Conservation (phyloP, 2,797 vertebrate genomes). For the Avahi laniger region DNA sequence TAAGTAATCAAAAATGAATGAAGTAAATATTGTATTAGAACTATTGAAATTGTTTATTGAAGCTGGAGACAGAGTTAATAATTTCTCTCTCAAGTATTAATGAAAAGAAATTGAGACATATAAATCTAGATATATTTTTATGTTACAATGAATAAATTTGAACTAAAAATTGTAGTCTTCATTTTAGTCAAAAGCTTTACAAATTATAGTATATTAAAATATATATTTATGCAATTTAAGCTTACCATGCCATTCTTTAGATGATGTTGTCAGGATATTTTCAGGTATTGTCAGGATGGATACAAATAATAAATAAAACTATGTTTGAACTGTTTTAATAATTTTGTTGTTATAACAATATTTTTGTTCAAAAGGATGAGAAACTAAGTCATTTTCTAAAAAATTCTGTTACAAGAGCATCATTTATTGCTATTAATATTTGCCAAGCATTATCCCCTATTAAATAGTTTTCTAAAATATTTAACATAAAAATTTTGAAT, state of each 20-base stretch:
- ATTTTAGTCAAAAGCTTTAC: not conserved
- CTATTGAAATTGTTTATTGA: not conserved
- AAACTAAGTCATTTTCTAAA: not conserved
- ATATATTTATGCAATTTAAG: not conserved
- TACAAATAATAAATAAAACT: not conserved
- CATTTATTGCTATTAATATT: not conserved
- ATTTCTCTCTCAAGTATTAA: not conserved
- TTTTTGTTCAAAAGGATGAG: not conserved
- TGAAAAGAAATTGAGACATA: not conserved
- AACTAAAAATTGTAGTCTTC: not conserved
- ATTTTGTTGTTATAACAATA: not conserved
- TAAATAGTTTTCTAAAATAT: not conserved
- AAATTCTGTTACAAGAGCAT: not conserved
- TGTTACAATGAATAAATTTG: not conserved
- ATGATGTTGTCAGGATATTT: not conserved
- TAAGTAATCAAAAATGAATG: not conserved
- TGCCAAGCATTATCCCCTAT: not conserved
- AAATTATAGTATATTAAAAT: not conserved
- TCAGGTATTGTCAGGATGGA: not conserved
- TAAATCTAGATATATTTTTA: not conserved
- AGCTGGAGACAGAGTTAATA: not conserved
- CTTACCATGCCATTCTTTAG: not conserved
- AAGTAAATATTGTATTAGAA: not conserved
- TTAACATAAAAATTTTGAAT: not conserved
- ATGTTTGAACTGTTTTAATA: not conserved